Base-by-base conservation (phyloP, 2,888 invertebrate species). In the Eubasilissa splendida region DNA sequence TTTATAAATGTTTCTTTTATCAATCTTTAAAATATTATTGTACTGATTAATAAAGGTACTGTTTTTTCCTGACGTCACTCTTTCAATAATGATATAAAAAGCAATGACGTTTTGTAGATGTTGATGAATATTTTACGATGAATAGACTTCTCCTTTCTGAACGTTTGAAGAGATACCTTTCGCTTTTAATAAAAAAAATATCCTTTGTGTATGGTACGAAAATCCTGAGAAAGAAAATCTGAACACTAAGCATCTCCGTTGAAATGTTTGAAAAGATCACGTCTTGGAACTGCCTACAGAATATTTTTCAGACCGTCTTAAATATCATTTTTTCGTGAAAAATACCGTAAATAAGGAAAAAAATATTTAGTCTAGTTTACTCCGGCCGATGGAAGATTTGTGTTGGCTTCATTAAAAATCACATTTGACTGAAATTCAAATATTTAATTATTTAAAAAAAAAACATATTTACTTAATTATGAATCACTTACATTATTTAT, bases 111-210 rank as follows among this genome's bases (percentile, higher is more conserved):
- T 54, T 54, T 54, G 33, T 54, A 70, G 22, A 70, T 12, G 54
- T 70, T 70, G 54, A 70, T 70, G 70, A 70, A 70, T 70, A 54
- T 70, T 54, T 8, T 11, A 8, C 52, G 10, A 54, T 70, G 54
- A 70, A 70, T 54, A 8, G 33, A 22, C 31, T 12, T 31, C n/a
- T 70, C n/a, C 22, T 70, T 53, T 54, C 31, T 14, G 14, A 22
- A 11, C 70, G 14, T 70, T 70, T 70, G 70, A 70, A 70, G 70
- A 70, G 70, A 70, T 70, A 70, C 70, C 70, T 70, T 70, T 70
- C 70, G 22, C 70, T 70, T 70, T 70, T 70, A 70, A 70, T 70
- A 70, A 31, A 54, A 70, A 58, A 66, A 70, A 70, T 12, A 70
- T 70, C 53, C 70, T 70, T 70, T 70, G 70, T 70, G 31, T 70